These are phyloP conservation scores for Carettochelys insculpta DNA, from an alignment of 2,113 vertebrate genomes.

Conservation along the genomic window DNA sequence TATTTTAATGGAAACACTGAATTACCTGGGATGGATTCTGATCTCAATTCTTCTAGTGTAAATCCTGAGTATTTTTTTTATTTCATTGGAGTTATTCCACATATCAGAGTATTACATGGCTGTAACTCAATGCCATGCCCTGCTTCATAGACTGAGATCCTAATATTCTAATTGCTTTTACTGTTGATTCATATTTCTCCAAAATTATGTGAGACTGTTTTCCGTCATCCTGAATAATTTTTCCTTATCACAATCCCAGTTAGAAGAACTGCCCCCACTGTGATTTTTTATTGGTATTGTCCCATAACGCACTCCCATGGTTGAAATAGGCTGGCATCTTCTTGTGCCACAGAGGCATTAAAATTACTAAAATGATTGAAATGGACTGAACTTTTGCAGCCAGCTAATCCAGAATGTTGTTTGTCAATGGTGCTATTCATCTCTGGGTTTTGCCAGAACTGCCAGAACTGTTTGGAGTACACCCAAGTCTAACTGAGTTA, in stretches of 20 bases:
- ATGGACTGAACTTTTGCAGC: neutral
- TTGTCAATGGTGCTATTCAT: neutral
- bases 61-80: neutral
- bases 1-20: neutral
- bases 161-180: neutral
- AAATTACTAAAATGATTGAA: neutral
- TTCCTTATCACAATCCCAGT: neutral
- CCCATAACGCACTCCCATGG: neutral
- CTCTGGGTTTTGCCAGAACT: neutral
- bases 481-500: neutral
- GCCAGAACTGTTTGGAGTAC: neutral
- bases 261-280: neutral
- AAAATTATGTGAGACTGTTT: neutral
- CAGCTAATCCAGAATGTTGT: neutral
- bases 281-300: neutral
- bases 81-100: neutral
- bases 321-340: neutral
- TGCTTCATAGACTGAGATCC: fast-evolving
- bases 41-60: neutral
- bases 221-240: neutral
- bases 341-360: neutral
- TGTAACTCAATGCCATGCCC: neutral
- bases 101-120: neutral
- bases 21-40: neutral
- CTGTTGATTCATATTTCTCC: neutral